Conservation (phyloP, 2,113 vertebrate species). For the Pseudolaguvia tuberculata region DNA sequence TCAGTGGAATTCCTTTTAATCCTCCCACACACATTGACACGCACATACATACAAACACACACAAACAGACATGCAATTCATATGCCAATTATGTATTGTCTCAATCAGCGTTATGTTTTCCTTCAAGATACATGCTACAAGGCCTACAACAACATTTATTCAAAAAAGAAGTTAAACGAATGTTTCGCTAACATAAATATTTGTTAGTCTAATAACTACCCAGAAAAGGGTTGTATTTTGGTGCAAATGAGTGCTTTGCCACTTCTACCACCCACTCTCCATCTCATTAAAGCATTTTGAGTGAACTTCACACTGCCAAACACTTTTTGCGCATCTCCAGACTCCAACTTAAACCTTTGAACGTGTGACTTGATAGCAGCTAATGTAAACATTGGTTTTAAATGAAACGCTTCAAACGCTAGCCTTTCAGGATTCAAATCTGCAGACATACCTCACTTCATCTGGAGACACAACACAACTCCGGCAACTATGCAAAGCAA, state of each 20-base stretch:
- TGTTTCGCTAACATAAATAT: neutral
- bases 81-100: neutral
- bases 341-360: slow-evolving; percentile 62
- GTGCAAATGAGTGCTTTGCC: slow-evolving; percentile 20
- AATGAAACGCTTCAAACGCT: slow-evolving; percentile 50
- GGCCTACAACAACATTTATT: slow-evolving; percentile 1
- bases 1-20: slow-evolving; percentile 42
- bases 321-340: slow-evolving; percentile 5
- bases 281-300: slow-evolving; percentile 32
- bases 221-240: slow-evolving; percentile 12
- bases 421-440: slow-evolving; percentile 37
- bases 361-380: slow-evolving; percentile 55
- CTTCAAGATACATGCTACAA: neutral
- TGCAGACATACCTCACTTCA: slow-evolving; percentile 55
- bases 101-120: neutral
- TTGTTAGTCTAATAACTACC: slow-evolving; percentile 2
- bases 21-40: slow-evolving; percentile 15
- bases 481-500: slow-evolving; percentile 39
- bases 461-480: slow-evolving; percentile 57
- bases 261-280: slow-evolving; percentile 16
- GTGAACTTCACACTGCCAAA: slow-evolving; percentile 33
- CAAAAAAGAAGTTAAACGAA: neutral
- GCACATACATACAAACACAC: slow-evolving; percentile 13
- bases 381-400: slow-evolving; percentile 59
- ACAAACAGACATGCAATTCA: slow-evolving; percentile 15